Evolutionary conservation across 1,140 invertebrate species (phyloP), one percentile per base, ranked within the genome.

Genomic region (Notospermus geniculatus): DNA sequence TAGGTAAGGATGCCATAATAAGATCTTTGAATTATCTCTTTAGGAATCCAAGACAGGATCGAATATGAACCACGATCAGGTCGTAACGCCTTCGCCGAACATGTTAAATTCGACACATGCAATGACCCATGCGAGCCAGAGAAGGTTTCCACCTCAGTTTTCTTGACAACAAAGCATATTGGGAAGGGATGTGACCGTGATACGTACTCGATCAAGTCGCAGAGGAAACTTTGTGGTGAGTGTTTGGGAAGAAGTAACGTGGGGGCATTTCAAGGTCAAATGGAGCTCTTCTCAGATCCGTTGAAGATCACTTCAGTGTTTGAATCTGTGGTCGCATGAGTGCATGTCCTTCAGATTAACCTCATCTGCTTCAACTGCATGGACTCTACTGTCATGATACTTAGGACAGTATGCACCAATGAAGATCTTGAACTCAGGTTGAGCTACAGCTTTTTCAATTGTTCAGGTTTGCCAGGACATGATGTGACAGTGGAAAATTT

Each of bases 141-240:
- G 22, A 84, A 84, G 57, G 81, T 90, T 1, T 82, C 86, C 45
- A 83, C 88, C 2, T 87, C 86, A 43, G 79, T 94, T 22, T 86
- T 86, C 19, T 80, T 94, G 57, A 86, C 87, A 15, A 92, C 90
- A 1, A 87, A 88, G 50, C 91, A 94, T 76, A 93, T 93, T 66
- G 93, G 92, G 46, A 85, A 86, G 77, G 92, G 92, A 45, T 97
- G 93, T 82, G 93, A 97, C 76, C 80, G 93, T 4, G 93, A 96
- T 76, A 95, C 93, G 0, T 95, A 95, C 74, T 89, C 90, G 4
- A 88, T 95, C 17, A 87, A 89, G 61, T 90, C 89, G 17, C 93
- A 95, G 81, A 83, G 91, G n/a, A 92, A 92, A 79, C 83, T 95
- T 0, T 95, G 93, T 81, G 92, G 91, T 84, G 77, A 79, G 82